These are phyloP conservation scores for Barnardius zonarius DNA, from an alignment of 2,113 vertebrate species.

Conservation along the genomic window DNA sequence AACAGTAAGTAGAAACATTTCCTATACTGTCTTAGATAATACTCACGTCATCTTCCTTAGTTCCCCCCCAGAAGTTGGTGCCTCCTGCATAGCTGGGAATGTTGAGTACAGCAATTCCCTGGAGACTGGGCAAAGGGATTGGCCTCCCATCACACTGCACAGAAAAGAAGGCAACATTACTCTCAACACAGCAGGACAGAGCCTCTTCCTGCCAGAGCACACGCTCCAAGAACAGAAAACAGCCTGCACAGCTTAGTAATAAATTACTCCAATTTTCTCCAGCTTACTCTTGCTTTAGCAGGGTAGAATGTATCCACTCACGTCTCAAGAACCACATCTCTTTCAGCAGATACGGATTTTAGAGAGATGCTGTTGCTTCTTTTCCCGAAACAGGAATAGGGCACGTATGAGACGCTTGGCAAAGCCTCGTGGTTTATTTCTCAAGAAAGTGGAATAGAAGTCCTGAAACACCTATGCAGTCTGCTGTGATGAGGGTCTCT, in stretches of 20 bases:
- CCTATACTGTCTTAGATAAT: neutral
- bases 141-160: constrained; percentile 87
- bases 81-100: constrained; percentile 94
- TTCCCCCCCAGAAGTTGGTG: constrained; percentile 97
- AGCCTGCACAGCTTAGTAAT: neutral
- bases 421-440: neutral
- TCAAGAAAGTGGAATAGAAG: neutral
- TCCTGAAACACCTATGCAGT: neutral
- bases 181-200: neutral
- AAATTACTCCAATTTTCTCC: neutral
- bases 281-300: neutral
- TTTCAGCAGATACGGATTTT: neutral
- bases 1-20: neutral
- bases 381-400: neutral
- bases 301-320: neutral
- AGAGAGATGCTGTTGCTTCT: neutral
- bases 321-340: neutral
- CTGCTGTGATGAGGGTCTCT: neutral
- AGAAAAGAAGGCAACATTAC: neutral
- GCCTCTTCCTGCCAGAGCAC: neutral
- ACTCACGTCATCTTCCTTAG: constrained; percentile 93
- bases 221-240: neutral
- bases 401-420: neutral
- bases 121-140: constrained; percentile 91
- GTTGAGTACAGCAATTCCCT: constrained; percentile 93